Evolutionary conservation across 1,140 invertebrate genomes (phyloP), one percentile per base, ranked within the genome.

Genomic region (Drosophila albomicans): DNA sequence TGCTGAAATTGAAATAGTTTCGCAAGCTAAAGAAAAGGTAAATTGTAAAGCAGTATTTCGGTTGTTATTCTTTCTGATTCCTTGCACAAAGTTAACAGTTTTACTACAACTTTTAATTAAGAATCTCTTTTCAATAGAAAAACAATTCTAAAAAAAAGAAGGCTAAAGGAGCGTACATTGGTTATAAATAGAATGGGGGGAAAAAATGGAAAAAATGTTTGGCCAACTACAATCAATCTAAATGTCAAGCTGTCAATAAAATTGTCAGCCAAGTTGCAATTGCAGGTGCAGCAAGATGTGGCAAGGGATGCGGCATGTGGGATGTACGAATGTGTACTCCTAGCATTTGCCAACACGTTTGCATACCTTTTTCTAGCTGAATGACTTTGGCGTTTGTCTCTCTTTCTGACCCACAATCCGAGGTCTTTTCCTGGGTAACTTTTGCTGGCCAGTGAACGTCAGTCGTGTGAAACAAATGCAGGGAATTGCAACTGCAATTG

Each of bases 221-320:
- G 70, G 62, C 67, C 68, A 87, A 88, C 70, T 89, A 85, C 85
- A 81, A 88, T 88, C 84, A 88, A 88, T 88, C 85, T 85, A 88
- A 85, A 88, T 75, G 84, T 89, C 84, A 77, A 70, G 65, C 68
- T 88, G 81, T 88, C 85, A 89, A 88, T 88, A 85, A 88, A 85
- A 88, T 88, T 88, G 81, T 85, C 84, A 88, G 61, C 77, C 71
- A 46, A 78, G 72, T 48, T 79, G 79, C 76, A 75, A 35, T 61
- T 65, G 79, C 73, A 59, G 49, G 35, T 63, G 45, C 73, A 51
- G 20, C 52, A 57, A 13, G 49, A 13, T n/a, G 3, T 20, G 5
- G 20, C 25, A 35, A 2, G 25, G 30, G 4, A 1, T 16, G 10
- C 4, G 51, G n/a, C 51, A 32, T 32, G 30, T 35, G 32, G 41